A percentile compares a stretch with the other conserved stretches of the same genome.
Evolutionary conservation across 2,888 invertebrate species (phyloP).

Genomic region (Hydrotaea diabolus): DNA sequence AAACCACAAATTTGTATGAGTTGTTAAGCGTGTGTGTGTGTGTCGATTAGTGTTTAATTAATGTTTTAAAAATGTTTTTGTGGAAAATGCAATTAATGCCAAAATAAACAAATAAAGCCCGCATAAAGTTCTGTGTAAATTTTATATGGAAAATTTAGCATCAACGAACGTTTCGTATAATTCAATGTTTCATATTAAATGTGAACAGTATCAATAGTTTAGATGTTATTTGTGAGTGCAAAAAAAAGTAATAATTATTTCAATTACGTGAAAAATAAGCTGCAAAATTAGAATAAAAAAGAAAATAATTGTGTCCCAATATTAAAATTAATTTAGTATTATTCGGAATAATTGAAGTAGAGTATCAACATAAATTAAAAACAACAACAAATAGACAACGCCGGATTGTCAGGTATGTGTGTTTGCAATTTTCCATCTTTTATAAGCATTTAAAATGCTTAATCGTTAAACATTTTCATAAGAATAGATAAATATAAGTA

Average conservation of each 20-base stretch:
- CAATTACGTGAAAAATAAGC: neutral
- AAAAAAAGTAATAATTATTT: neutral
- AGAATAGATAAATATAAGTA: too few relatives aligned
- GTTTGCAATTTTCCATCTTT: neutral
- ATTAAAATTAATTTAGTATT: too few relatives aligned
- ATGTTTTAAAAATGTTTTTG: constrained; percentile 4
- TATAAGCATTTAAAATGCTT: too few relatives aligned
- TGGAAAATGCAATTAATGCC: constrained; percentile 15
- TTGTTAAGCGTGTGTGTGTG: neutral
- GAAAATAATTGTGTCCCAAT: too few relatives aligned
- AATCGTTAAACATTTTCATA: too few relatives aligned
- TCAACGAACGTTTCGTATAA: neutral
- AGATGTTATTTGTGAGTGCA: neutral
- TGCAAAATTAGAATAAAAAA: too few relatives aligned
- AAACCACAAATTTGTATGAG: constrained; percentile 26
- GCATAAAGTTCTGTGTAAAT: neutral
- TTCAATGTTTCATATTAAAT: neutral
- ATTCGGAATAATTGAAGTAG: too few relatives aligned
- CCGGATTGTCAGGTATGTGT: neutral
- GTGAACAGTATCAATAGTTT: too few relatives aligned
- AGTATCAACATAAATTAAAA: too few relatives aligned
- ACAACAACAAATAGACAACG: neutral
- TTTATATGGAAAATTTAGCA: neutral
- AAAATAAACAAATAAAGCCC: constrained; percentile 7
- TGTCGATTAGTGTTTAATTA: constrained; percentile 35